Evolutionary conservation across 2,888 invertebrate species (phyloP).

Genomic region (Bombylius discolor): DNA sequence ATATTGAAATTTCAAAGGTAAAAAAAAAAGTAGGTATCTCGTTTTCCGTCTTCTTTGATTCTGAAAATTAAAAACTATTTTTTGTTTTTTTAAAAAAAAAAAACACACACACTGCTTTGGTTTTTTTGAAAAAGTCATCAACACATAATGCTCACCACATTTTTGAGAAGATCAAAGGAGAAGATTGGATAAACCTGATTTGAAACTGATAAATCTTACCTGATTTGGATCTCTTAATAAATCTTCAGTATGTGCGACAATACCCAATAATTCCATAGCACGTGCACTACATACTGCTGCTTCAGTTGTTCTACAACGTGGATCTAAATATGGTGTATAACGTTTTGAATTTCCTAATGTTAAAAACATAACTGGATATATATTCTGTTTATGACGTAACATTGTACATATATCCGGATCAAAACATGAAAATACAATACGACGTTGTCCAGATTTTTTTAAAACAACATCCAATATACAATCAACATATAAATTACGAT

Average conservation of each 20-base stretch:
- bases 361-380: constrained; percentile 90
- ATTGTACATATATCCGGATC: constrained; percentile 93
- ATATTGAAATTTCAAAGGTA: background rate
- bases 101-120: too few relatives aligned
- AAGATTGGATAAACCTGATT: too few relatives aligned
- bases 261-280: constrained; percentile 71
- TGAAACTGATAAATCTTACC: constrained; percentile 30
- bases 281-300: constrained; percentile 73
- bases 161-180: too few relatives aligned
- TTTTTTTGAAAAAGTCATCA: too few relatives aligned
- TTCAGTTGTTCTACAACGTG: constrained; percentile 64
- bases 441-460: constrained; percentile 60
- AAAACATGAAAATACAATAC: constrained; percentile 88
- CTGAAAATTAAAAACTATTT: too few relatives aligned
- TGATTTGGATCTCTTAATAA: constrained; percentile 69
- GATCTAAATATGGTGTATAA: constrained; percentile 75
- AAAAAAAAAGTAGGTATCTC: too few relatives aligned
- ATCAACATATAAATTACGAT: constrained; percentile 87
- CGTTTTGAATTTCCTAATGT: constrained; percentile 60
- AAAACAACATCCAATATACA: constrained; percentile 71
- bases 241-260: constrained; percentile 89
- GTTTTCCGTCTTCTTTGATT: too few relatives aligned
- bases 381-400: constrained; percentile 89
- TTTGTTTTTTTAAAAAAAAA: too few relatives aligned
- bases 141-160: too few relatives aligned